Conservation (phyloP, 2,888 invertebrate species). For the Lacanobia oleracea region DNA sequence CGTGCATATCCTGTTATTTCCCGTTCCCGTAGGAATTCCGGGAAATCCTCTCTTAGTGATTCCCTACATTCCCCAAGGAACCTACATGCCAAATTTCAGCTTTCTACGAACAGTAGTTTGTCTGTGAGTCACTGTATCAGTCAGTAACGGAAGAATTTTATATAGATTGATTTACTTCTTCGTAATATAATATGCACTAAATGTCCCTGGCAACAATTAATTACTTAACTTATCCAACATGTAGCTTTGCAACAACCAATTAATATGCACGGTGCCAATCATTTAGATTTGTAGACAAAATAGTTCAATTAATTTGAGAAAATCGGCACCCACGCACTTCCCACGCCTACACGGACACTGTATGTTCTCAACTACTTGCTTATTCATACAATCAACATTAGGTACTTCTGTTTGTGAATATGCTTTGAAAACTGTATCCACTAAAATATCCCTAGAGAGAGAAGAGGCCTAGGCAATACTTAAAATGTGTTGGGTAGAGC, state of each 20-base stretch:
- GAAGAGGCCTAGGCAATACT: too few species aligned
- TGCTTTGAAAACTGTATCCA: background rate
- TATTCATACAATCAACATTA: slow-evolving; percentile 19
- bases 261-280: slow-evolving; percentile 12
- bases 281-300: slow-evolving; percentile 22
- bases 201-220: background rate
- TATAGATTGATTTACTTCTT: too few species aligned
- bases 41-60: too few species aligned
- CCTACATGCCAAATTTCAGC: too few species aligned
- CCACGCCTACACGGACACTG: background rate
- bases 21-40: too few species aligned
- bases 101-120: too few species aligned
- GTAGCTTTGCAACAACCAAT: background rate
- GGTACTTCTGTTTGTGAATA: background rate
- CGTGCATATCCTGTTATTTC: too few species aligned
- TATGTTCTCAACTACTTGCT: slow-evolving; percentile 15
- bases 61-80: too few species aligned
- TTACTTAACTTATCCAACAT: background rate
- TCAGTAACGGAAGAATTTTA: too few species aligned
- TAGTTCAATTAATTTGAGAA: slow-evolving; percentile 22
- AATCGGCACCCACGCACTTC: slow-evolving; percentile 17
- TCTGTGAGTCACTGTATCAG: too few species aligned
- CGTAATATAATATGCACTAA: background rate
- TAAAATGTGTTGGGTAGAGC: too few species aligned
- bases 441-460: too few species aligned